Evolutionary conservation across 2,797 vertebrate species (phyloP).

Genomic region (Mormyrus proboscirostris): DNA sequence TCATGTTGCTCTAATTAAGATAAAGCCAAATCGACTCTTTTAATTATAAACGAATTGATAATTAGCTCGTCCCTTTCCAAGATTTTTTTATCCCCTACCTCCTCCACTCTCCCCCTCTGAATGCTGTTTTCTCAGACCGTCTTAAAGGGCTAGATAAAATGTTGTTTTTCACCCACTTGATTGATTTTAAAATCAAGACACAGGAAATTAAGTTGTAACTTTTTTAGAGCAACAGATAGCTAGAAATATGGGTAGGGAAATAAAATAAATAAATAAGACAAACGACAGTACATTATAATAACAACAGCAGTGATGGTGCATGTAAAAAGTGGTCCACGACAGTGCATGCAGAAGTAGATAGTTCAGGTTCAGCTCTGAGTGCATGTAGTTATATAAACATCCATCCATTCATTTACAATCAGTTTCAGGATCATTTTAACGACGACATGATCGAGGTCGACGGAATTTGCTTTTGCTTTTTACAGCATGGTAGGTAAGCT

Average conservation of each 20-base stretch:
- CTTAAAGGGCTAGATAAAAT: not conserved
- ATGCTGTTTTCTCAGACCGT: not conserved
- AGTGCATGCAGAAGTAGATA: too few species aligned
- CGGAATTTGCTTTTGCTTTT: too few species aligned
- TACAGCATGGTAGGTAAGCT: too few species aligned
- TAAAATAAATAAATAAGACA: not conserved
- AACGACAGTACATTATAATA: not conserved
- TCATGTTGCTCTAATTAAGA: conserved; percentile 9
- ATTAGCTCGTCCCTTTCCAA: not conserved
- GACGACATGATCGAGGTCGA: too few species aligned
- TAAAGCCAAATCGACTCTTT: conserved; percentile 1
- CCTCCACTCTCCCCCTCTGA: not conserved
- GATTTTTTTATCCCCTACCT: not conserved
- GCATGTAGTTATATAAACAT: too few species aligned
- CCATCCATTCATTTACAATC: too few species aligned
- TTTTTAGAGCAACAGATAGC: not conserved
- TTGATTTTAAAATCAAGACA: not conserved
- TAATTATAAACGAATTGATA: not conserved
- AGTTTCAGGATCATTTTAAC: too few species aligned
- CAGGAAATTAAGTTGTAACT: not conserved
- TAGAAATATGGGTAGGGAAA: not conserved
- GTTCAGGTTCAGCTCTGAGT: too few species aligned
- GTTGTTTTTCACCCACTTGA: not conserved
- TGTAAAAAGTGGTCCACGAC: too few species aligned
- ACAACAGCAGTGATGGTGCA: not conserved